These are phyloP conservation scores for Dorcus parallelipipedus DNA, from an alignment of 2,888 invertebrate species.

Conservation along the genomic window DNA sequence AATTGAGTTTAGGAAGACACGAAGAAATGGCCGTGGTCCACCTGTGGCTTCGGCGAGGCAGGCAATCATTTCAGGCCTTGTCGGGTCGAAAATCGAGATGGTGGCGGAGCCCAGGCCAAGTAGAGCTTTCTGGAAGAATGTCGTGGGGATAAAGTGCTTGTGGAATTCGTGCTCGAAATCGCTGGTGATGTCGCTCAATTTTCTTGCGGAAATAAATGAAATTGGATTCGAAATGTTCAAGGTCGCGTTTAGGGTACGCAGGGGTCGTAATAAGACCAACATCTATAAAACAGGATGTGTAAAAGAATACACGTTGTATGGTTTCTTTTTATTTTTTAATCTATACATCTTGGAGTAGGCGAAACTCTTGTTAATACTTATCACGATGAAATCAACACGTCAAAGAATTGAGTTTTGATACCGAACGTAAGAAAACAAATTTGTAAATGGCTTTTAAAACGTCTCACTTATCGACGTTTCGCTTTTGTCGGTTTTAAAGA, in stretches of 20 bases:
- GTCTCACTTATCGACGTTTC: too few relatives aligned
- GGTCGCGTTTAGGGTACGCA: background rate
- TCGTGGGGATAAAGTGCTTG: constrained; percentile 62
- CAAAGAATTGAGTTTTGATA: too few relatives aligned
- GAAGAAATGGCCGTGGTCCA: background rate
- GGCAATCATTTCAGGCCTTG: constrained; percentile 88
- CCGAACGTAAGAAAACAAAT: too few relatives aligned
- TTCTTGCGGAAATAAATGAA: too few relatives aligned
- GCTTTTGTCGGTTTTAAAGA: too few relatives aligned
- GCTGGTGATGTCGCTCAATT: background rate
- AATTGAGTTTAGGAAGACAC: background rate
- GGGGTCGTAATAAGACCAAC: background rate
- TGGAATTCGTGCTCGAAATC: constrained; percentile 62
- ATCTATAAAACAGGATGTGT: background rate
- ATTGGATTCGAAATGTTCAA: too few relatives aligned
- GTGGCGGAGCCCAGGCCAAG: constrained; percentile 85
- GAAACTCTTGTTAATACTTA: too few relatives aligned
- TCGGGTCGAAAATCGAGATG: constrained; percentile 77
- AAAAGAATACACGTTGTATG: background rate
- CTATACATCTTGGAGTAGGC: too few relatives aligned
- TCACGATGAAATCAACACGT: too few relatives aligned
- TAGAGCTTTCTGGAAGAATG: constrained; percentile 69
- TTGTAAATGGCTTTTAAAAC: too few relatives aligned
- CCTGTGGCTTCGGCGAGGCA: constrained; percentile 92
- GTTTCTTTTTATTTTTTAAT: too few relatives aligned